Evolutionary conservation across 92 coral and sea anemone species (phyloP).

Genomic region (Actinostola sp.): DNA sequence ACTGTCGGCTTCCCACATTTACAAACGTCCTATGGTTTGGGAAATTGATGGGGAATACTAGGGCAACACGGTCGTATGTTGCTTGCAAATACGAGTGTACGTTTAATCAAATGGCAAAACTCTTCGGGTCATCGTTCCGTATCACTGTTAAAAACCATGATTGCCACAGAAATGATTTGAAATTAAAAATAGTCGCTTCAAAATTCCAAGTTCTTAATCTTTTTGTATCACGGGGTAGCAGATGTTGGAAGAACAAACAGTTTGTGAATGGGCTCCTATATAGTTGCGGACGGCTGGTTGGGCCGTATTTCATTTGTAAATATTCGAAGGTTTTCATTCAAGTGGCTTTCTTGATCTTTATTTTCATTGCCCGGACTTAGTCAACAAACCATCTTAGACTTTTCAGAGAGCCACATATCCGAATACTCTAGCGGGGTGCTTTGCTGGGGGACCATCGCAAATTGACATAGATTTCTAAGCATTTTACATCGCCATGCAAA

Average conservation of each 20-base stretch:
- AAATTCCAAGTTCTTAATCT: conserved; percentile 15
- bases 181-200: conserved; percentile 12
- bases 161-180: conserved; percentile 10
- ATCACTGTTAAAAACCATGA: conserved; percentile 17
- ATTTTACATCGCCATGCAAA: no score
- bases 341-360: conserved; percentile 44
- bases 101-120: conserved; percentile 58
- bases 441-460: background rate
- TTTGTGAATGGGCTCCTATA: conserved; percentile 12
- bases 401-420: conserved; percentile 10
- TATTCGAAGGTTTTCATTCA: conserved; percentile 39
- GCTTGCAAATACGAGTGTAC: conserved; percentile 69
- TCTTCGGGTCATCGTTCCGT: conserved; percentile 19
- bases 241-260: conserved; percentile 31
- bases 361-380: conserved; percentile 27
- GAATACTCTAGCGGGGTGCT: background rate
- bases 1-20: conserved; percentile 86
- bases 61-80: conserved; percentile 41
- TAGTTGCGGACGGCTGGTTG: conserved; percentile 4
- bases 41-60: conserved; percentile 70
- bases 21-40: conserved; percentile 63
- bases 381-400: conserved; percentile 20
- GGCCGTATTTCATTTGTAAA: conserved; percentile 32
- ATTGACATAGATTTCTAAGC: no score
- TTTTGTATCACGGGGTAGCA: conserved; percentile 14